Conservation (phyloP, 1,140 invertebrate genomes). For the Phocides pigmalion region DNA sequence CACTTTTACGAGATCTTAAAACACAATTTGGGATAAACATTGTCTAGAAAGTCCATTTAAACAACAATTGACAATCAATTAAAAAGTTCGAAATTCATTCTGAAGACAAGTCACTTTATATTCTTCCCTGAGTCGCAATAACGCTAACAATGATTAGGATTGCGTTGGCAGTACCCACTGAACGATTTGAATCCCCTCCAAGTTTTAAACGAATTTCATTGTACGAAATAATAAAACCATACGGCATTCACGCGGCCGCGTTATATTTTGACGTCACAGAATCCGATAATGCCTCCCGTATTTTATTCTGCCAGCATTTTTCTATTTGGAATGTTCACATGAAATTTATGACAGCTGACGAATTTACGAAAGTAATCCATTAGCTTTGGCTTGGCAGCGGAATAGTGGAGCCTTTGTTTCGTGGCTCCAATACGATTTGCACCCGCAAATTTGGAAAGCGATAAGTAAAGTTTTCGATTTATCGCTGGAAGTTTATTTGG, state of each 20-base stretch:
- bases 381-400: constrained; percentile 45
- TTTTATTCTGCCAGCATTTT: constrained; percentile 53
- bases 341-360: constrained; percentile 51
- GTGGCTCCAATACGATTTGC: constrained; percentile 25
- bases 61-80: constrained; percentile 30
- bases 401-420: constrained; percentile 33
- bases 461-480: constrained; percentile 58
- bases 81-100: constrained; percentile 38
- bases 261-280: constrained; percentile 53
- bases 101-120: constrained; percentile 28
- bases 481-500: constrained; percentile 45
- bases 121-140: constrained; percentile 45
- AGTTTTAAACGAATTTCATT: constrained; percentile 76
- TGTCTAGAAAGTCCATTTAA: constrained; percentile 15
- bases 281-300: constrained; percentile 45
- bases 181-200: constrained; percentile 70
- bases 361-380: constrained; percentile 57
- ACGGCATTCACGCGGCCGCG: constrained; percentile 42
- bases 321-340: constrained; percentile 48
- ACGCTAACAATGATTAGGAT: constrained; percentile 69
- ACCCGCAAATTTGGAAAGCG: constrained; percentile 37
- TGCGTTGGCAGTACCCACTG: constrained; percentile 51
- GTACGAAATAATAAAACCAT: constrained; percentile 68
- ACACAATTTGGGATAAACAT: not conserved
- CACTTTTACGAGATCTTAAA: not conserved